phyloP scores from a whole-genome alignment of 2,113 vertebrate genomes.

The Lasiurus cinereus region DNA sequence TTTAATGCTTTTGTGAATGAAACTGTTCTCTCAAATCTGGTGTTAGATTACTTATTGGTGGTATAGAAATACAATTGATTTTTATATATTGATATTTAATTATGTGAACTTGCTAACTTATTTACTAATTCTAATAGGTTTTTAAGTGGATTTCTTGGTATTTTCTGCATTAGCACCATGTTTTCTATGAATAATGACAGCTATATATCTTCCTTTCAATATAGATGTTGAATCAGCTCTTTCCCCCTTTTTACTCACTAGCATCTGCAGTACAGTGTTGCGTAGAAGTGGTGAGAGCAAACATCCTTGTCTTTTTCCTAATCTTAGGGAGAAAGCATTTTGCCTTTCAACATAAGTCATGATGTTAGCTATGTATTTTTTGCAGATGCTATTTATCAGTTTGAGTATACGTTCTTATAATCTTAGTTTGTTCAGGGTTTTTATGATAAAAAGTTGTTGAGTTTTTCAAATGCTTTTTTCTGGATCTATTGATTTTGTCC shows the following conservation, averaged over 20 bases:
- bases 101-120: background rate
- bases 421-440: background rate
- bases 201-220: background rate
- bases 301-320: background rate
- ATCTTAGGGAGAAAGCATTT: background rate
- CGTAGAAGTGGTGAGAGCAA: background rate
- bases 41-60: constrained; percentile 6
- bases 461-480: background rate
- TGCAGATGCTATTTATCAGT: background rate
- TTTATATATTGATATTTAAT: background rate
- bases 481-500: background rate
- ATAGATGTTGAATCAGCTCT: background rate
- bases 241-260: background rate
- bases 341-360: background rate
- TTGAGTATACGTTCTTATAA: background rate
- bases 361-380: background rate
- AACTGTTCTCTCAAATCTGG: constrained; percentile 22
- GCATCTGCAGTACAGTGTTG: background rate
- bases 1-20: constrained; percentile 1
- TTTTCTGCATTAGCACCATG: background rate
- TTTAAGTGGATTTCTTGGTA: background rate
- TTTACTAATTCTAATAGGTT: background rate
- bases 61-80: background rate
- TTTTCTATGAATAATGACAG: background rate
- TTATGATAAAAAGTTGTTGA: background rate